Percentiles rank a stretch among this genome's conserved stretches.
phyloP scores from a whole-genome alignment of 2,113 vertebrate genomes.

The Silurus meridionalis region DNA sequence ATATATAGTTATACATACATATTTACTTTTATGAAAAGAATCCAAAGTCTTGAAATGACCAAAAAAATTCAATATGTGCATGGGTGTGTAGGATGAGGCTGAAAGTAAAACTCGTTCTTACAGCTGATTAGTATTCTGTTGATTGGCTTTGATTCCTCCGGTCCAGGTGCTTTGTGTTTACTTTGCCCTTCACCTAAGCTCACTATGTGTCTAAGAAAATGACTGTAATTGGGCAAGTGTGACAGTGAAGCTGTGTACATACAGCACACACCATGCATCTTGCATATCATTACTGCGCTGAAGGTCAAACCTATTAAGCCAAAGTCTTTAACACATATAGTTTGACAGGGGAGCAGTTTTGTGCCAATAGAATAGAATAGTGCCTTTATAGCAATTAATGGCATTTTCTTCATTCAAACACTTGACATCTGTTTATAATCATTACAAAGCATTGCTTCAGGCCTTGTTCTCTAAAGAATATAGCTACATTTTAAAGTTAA shows the following conservation, averaged over 20 bases:
- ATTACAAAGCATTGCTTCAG: neutral
- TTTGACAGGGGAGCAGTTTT: neutral
- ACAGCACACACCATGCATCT: slow-evolving; percentile 28
- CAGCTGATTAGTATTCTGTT: slow-evolving; percentile 36
- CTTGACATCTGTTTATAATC: slow-evolving; percentile 13
- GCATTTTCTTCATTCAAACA: neutral
- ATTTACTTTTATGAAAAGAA: neutral
- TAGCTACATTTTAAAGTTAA: slow-evolving; percentile 24
- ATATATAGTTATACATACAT: neutral
- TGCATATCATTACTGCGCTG: slow-evolving; percentile 32
- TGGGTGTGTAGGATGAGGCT: neutral
- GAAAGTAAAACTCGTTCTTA: neutral
- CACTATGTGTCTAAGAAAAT: slow-evolving; percentile 31
- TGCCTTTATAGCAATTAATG: neutral
- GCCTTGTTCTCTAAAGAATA: slow-evolving; percentile 19
- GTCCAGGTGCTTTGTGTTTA: slow-evolving; percentile 26
- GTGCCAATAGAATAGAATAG: neutral
- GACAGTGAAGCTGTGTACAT: slow-evolving; percentile 20
- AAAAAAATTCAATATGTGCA: neutral
- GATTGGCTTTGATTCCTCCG: slow-evolving; percentile 5
- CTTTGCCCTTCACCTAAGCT: slow-evolving; percentile 29
- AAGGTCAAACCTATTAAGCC: slow-evolving; percentile 40
- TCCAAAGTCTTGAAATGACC: neutral
- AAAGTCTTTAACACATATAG: neutral
- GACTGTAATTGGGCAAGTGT: slow-evolving; percentile 36